Percentiles rank a stretch among this genome's conserved stretches.
Conservation (phyloP, 35 echinoderm and acorn worm genomes). For the Anneissia japonica region DNA sequence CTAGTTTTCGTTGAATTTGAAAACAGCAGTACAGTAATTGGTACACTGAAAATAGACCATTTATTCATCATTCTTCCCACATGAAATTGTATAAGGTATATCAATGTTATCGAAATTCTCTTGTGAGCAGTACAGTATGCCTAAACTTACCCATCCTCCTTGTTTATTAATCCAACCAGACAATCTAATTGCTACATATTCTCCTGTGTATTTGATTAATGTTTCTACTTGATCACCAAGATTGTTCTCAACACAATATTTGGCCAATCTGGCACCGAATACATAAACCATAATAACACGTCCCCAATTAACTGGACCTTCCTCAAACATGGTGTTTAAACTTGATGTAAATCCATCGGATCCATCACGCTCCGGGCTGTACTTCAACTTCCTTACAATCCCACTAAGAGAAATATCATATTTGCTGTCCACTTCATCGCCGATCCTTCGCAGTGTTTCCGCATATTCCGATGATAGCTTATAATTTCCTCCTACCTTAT, state of each 20-base stretch:
- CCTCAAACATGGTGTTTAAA: slow-evolving; percentile 93
- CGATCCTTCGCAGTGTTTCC: slow-evolving; percentile 85
- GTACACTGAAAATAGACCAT: no score
- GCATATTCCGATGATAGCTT: slow-evolving; percentile 36
- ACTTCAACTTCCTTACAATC: slow-evolving; percentile 78
- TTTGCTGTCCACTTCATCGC: slow-evolving; percentile 85
- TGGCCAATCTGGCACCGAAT: slow-evolving; percentile 86
- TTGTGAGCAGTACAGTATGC: no score
- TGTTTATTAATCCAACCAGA: slow-evolving; percentile 81
- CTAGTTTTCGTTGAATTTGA: no score
- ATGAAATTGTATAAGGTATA: no score
- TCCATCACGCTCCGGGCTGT: slow-evolving; percentile 71
- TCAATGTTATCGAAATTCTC: no score
- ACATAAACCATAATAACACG: slow-evolving; percentile 96
- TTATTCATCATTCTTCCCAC: no score
- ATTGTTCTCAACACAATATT: slow-evolving; percentile 81
- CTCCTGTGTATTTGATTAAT: slow-evolving; percentile 56
- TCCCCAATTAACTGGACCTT: slow-evolving; percentile 93
- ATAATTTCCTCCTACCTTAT: slow-evolving; percentile 45
- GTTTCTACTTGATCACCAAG: slow-evolving; percentile 51
- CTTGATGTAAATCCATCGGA: slow-evolving; percentile 67
- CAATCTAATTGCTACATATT: slow-evolving; percentile 67
- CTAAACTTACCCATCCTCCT: slow-evolving; percentile 99
- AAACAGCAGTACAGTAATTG: no score
- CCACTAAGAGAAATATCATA: slow-evolving; percentile 85